Evolutionary conservation across 2,113 vertebrate species (phyloP).

Genomic region (Saccopteryx leptura): DNA sequence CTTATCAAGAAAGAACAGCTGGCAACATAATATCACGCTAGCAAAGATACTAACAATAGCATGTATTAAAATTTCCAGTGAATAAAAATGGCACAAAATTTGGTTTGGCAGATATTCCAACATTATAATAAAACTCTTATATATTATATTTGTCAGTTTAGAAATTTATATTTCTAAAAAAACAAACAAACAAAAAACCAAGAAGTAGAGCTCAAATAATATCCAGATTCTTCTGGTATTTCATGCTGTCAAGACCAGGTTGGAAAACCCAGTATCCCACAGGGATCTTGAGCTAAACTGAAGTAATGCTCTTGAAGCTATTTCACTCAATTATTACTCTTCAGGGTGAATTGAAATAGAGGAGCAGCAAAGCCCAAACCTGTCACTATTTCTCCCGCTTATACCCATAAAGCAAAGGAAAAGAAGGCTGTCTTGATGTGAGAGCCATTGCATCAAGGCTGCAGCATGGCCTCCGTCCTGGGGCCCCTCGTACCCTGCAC

Average conservation of each 20-base stretch:
- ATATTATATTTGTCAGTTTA: not conserved
- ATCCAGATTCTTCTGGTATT: not conserved
- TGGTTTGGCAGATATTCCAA: conserved; percentile 43
- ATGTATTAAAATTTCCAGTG: not conserved
- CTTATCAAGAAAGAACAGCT: not conserved
- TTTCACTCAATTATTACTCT: not conserved
- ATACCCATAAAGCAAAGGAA: not conserved
- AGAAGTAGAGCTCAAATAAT: not conserved
- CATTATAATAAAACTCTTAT: not conserved
- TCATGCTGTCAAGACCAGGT: not conserved
- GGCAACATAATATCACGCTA: not conserved
- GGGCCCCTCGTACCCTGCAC: not conserved
- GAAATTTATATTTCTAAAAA: conserved; percentile 21
- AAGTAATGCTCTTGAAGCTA: not conserved
- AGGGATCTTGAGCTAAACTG: not conserved
- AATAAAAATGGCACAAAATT: not conserved
- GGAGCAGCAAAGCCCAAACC: not conserved
- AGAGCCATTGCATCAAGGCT: not conserved
- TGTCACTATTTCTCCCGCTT: not conserved
- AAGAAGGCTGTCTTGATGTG: not conserved
- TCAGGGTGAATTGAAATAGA: not conserved
- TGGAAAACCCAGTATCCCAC: conserved; percentile 5
- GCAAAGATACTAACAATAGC: not conserved
- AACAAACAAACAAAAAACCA: not conserved
- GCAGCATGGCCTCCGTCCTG: rapidly evolving